phyloP scores from a whole-genome alignment of 2,888 invertebrate genomes.

The Dermolepida albohirtum region DNA sequence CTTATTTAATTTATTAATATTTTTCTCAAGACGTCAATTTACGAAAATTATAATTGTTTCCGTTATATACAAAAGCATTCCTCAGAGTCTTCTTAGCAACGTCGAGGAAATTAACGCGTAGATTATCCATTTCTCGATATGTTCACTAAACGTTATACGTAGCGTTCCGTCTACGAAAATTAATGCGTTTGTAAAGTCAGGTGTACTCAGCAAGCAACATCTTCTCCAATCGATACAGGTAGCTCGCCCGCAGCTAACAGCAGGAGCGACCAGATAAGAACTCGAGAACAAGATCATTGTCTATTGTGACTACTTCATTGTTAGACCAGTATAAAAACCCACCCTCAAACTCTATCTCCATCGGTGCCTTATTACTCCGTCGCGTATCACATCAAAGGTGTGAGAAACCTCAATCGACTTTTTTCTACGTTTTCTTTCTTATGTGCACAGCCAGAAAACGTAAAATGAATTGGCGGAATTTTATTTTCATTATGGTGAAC shows the following conservation, averaged over 20 bases:
- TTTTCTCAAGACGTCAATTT: too few relatives aligned
- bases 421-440: not conserved
- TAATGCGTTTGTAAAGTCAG: slow-evolving; percentile 20
- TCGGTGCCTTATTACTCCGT: slow-evolving; percentile 31
- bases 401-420: slow-evolving; percentile 35
- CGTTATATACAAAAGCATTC: too few relatives aligned
- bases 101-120: too few relatives aligned
- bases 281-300: slow-evolving; percentile 47
- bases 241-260: slow-evolving; percentile 57
- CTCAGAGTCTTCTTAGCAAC: too few relatives aligned
- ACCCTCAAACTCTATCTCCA: not conserved
- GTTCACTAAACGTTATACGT: too few relatives aligned
- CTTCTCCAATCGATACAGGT: slow-evolving; percentile 47
- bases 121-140: too few relatives aligned
- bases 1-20: too few relatives aligned
- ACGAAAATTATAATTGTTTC: too few relatives aligned
- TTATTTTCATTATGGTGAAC: too few relatives aligned
- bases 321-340: slow-evolving; percentile 22
- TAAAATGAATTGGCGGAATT: too few relatives aligned
- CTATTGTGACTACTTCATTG: slow-evolving; percentile 41
- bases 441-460: too few relatives aligned
- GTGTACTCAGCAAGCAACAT: slow-evolving; percentile 28
- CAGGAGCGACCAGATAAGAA: slow-evolving; percentile 51
- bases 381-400: not conserved
- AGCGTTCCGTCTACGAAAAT: too few relatives aligned